A percentile compares a stretch with the other conserved stretches of the same genome.
Evolutionary conservation across 2,797 vertebrate species (phyloP).

Genomic region (Pangasius larnaudii): DNA sequence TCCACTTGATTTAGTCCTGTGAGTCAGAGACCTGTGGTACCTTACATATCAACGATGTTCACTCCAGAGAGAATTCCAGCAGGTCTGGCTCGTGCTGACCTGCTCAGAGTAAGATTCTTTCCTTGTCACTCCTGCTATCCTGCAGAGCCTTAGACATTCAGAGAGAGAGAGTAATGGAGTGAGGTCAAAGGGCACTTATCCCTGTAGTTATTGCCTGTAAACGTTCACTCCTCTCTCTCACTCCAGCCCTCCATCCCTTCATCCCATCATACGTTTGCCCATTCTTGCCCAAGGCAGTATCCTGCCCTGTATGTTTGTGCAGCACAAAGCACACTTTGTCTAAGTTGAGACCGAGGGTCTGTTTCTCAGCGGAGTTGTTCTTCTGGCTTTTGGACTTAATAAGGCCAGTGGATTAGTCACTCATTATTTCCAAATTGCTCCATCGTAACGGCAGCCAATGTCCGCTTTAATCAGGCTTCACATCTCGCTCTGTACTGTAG

Average conservation of each 20-base stretch:
- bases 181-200: constrained; percentile 43
- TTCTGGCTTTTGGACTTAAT: constrained; percentile 51
- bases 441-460: constrained; percentile 49
- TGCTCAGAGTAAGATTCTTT: not conserved
- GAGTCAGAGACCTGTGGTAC: constrained; percentile 29
- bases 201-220: constrained; percentile 20
- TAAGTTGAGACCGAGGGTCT: constrained; percentile 22
- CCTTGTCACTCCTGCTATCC: not conserved
- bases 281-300: constrained; percentile 8
- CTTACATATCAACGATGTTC: not conserved
- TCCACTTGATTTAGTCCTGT: constrained; percentile 48
- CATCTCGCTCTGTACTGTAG: constrained; percentile 46
- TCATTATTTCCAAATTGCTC: constrained; percentile 57
- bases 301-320: constrained; percentile 15
- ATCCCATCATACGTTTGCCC: not conserved
- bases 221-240: not conserved
- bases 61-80: not conserved
- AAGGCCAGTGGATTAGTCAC: constrained; percentile 48
- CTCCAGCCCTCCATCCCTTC: not conserved
- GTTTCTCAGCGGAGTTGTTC: constrained; percentile 27
- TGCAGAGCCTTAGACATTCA: constrained; percentile 18
- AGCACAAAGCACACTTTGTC: constrained; percentile 25
- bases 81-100: not conserved
- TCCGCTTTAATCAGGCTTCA: constrained; percentile 57
- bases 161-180: constrained; percentile 30